phyloP scores from a whole-genome alignment of 35 echinoderm and acorn worm species.

The Apostichopus japonicus region DNA sequence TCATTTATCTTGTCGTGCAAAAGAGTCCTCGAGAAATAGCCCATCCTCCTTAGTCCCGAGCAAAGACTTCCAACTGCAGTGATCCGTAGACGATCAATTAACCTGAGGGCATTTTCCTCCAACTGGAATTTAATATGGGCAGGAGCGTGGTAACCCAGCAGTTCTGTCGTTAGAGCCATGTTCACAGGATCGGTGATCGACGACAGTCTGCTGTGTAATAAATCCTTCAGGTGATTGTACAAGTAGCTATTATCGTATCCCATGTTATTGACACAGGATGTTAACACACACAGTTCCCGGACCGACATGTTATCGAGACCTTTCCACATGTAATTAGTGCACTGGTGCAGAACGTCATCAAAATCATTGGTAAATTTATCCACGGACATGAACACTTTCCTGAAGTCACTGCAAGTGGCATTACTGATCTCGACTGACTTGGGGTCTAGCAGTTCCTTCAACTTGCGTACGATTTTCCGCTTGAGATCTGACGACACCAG shows the following conservation, averaged over 20 bases:
- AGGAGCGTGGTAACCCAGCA: conserved; percentile 59
- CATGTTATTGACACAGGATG: conserved; percentile 26
- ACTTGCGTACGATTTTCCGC: conserved; percentile 17
- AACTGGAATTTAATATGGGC: conserved; percentile 76
- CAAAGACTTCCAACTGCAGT: conserved; percentile 51
- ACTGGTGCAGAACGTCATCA: conserved; percentile 58
- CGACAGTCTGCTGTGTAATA: conserved; percentile 24
- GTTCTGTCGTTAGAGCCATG: conserved; percentile 56
- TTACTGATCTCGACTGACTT: background rate
- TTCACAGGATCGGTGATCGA: conserved; percentile 29
- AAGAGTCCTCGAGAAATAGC: conserved; percentile 50
- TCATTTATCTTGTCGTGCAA: conserved; percentile 47
- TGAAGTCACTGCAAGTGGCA: conserved; percentile 54
- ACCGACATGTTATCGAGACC: conserved; percentile 53
- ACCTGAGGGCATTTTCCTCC: conserved; percentile 59
- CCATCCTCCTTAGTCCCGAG: conserved; percentile 68
- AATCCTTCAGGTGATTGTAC: background rate
- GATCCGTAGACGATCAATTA: conserved; percentile 31
- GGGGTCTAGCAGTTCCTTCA: conserved; percentile 53
- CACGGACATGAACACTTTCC: conserved; percentile 64
- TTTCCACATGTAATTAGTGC: conserved; percentile 42
- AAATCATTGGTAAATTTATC: conserved; percentile 39
- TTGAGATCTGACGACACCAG: conserved; percentile 52
- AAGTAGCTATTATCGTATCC: conserved; percentile 61
- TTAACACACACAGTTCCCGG: conserved; percentile 66